Conservation (phyloP, 2,888 invertebrate species). For the Eilema griseolum region DNA sequence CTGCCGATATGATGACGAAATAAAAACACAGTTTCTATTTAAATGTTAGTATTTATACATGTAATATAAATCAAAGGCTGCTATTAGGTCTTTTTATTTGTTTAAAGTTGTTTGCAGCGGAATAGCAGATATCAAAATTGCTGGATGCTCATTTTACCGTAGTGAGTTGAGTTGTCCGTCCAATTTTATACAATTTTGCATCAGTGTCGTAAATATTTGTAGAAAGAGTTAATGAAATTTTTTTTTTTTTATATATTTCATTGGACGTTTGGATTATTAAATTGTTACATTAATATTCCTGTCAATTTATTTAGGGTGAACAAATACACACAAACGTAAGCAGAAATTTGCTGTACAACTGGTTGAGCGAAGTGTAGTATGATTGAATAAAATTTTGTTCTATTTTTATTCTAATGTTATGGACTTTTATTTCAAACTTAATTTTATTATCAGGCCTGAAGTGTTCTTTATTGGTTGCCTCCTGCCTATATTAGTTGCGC, state of each 20-base stretch:
- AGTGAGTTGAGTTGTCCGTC: constrained; percentile 87
- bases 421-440: constrained; percentile 28
- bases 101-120: constrained; percentile 56
- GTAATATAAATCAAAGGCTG: constrained; percentile 75
- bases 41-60: constrained; percentile 68
- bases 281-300: constrained; percentile 17
- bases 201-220: constrained; percentile 62
- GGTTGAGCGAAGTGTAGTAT: constrained; percentile 37
- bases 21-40: constrained; percentile 72
- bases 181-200: constrained; percentile 84
- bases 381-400: constrained; percentile 35
- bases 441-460: constrained; percentile 34
- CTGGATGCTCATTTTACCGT: constrained; percentile 85
- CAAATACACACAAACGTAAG: constrained; percentile 19
- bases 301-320: constrained; percentile 18
- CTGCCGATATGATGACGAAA: constrained; percentile 65
- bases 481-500: constrained; percentile 25
- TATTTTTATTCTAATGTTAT: constrained; percentile 25
- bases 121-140: constrained; percentile 62
- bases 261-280: constrained; percentile 16
- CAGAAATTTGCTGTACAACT: constrained; percentile 19
- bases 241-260: constrained; percentile 29
- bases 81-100: constrained; percentile 68
- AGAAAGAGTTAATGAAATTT: constrained; percentile 57
- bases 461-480: constrained; percentile 28